Evolutionary conservation across 2,888 invertebrate genomes (phyloP), one percentile per base, ranked within the genome.

Genomic region (Suillia variegata): DNA sequence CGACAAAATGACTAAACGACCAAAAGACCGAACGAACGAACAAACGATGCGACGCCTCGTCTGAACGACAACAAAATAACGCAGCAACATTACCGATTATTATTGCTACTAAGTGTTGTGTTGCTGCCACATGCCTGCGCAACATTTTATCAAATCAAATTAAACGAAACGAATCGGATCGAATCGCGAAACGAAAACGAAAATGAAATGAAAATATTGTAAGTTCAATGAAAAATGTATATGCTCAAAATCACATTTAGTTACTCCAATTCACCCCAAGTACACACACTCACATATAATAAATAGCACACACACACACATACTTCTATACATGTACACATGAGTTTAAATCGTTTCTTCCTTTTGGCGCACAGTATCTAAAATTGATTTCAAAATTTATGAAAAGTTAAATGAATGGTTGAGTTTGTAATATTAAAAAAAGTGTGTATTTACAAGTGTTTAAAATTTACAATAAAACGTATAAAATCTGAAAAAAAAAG

Each of bases 61-160:
- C 15, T 42, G n/a, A 13, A 13, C 42, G 8, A 26, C 49, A 12
- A n/a, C 34, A 13, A 2, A 50, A 34, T 31, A 51, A 34, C 17
- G 51, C 50, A 33, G 51, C 51, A 51, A 51, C 51, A 51, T 51
- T 51, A 33, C n/a, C 53, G 20, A n/a, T 53, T 26, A 54, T 45
- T 45, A 54, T 24, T 42, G 38, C 38, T n/a, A n/a, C 38, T 31
- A 12, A 6, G 6, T 31, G 12, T 31, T 6, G 12, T 12, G 31
- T 31, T 45, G 31, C 18, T 24, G 45, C 54, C 20, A 15, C 17
- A 38, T 34, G 21, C 47, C 54, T 54, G 54, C 34, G 53, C 42
- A 54, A 54, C 53, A 42, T 54, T 54, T 6, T 38, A 12, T 38
- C 38, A 22, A 20, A 34, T 18, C 33, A 52, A 52, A 15, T 34